Evolutionary conservation across 2,797 vertebrate genomes (phyloP), one percentile per base, ranked within the genome.

Genomic region (Limnodromus scolopaceus): DNA sequence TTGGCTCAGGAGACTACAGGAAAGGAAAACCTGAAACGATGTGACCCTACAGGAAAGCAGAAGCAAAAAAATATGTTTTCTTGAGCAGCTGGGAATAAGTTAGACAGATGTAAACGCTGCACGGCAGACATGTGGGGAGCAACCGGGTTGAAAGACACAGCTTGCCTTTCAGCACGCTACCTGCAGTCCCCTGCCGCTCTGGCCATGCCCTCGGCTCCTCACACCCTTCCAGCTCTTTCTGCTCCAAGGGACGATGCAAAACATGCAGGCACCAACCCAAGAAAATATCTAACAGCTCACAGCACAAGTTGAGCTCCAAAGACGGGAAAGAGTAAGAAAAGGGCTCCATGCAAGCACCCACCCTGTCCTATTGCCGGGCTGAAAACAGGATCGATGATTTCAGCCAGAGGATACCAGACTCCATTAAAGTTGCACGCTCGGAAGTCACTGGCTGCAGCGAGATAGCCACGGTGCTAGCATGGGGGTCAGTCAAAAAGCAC

Each of bases 81-180:
- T 82, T 88, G 66, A 88, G 30, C 58, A 89, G 39, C 58, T 87
- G 58, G 43, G 49, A 88, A 8, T 66, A 80, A 84, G 71, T 48
- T 49, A 41, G 69, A 68, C 28, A 69, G 90, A 75, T 60, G 43
- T 79, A 95, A 96, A 90, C 36, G 60, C 9, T 76, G 49, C 82
- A 84, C 49, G 34, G 66, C 63, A 87, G 53, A 82, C 41, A 32
- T 32, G 32, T 19, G 32, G n/a, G 75, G 53, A 94, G 34, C 84
- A 94, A 84, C 39, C 55, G 75, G 51, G 57, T 9, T 77, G 84
- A 71, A 95, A 91, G 84, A 83, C 70, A 91, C 38, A 89, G 69
- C 53, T 51, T 92, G 72, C 66, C 80, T 94, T 82, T 86, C 70
- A 82, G 72, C 43, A 58, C 3, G 5, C 25, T 88, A 84, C 46